phyloP scores from a whole-genome alignment of 2,888 invertebrate genomes.

The Tetramorium bicarinatum region DNA sequence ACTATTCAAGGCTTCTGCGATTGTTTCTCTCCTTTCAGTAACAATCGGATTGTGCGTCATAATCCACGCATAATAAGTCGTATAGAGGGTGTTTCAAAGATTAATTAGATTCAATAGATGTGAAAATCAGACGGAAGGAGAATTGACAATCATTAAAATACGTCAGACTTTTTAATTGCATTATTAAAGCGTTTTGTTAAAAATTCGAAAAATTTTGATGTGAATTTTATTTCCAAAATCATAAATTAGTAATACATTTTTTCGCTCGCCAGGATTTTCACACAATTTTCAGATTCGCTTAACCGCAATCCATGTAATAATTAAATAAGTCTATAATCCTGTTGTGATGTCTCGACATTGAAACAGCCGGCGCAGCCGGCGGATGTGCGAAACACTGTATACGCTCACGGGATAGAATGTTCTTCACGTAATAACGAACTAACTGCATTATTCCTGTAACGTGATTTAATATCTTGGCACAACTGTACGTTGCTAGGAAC shows the following conservation, averaged over 20 bases:
- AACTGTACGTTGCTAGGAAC: slow-evolving; percentile 55
- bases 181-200: neutral
- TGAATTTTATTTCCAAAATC: neutral
- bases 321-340: slow-evolving; percentile 26
- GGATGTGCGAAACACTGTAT: slow-evolving; percentile 32
- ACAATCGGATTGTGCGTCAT: slow-evolving; percentile 6
- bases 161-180: neutral
- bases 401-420: slow-evolving; percentile 44
- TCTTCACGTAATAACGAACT: slow-evolving; percentile 56
- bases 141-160: neutral
- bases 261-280: neutral
- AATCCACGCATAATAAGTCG: slow-evolving; percentile 25
- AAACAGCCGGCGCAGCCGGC: slow-evolving; percentile 29
- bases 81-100: neutral
- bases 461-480: slow-evolving; percentile 57
- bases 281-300: slow-evolving; percentile 1
- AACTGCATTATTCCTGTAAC: slow-evolving; percentile 57
- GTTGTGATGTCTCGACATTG: slow-evolving; percentile 41
- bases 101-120: neutral
- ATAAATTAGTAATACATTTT: neutral
- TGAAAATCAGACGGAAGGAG: neutral
- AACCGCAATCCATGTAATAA: slow-evolving; percentile 25
- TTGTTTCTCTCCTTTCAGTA: slow-evolving; percentile 34
- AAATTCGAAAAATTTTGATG: neutral
- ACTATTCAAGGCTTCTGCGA: slow-evolving; percentile 12